A percentile compares a stretch with the other conserved stretches of the same genome.
phyloP scores from a whole-genome alignment of 2,888 invertebrate species.

The Rhamphomyia laevipes region DNA sequence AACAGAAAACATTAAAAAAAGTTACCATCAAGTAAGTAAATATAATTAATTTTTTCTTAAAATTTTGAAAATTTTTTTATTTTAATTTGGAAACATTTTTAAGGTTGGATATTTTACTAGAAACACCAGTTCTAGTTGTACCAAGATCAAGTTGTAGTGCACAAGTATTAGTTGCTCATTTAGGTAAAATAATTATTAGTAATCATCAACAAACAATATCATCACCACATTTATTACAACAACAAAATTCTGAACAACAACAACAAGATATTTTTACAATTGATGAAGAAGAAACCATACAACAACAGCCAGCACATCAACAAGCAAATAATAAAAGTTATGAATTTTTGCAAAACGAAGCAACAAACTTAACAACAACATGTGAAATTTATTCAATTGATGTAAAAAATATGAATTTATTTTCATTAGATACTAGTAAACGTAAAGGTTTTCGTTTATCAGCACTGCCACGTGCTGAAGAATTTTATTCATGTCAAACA shows the following conservation, averaged over 20 bases:
- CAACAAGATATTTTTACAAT: conserved; percentile 14
- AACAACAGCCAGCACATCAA: not conserved
- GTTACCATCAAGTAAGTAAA: conserved; percentile 14
- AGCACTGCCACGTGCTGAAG: conserved; percentile 45
- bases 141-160: conserved; percentile 66
- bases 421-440: conserved; percentile 54
- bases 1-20: conserved; percentile 1
- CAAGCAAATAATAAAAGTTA: conserved; percentile 1
- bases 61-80: conserved; percentile 8
- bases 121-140: conserved; percentile 84
- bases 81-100: too few relatives aligned
- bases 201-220: conserved; percentile 29
- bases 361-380: not conserved
- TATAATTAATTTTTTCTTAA: not conserved
- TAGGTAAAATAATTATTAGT: conserved; percentile 69
- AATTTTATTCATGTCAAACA: conserved; percentile 60
- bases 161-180: conserved; percentile 81
- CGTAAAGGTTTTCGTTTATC: conserved; percentile 33
- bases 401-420: conserved; percentile 78
- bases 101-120: conserved; percentile 66
- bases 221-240: not conserved
- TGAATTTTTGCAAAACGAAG: not conserved
- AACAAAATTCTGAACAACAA: not conserved
- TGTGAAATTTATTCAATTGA: conserved; percentile 49
- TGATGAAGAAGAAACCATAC: conserved; percentile 14